Conservation (phyloP, 2,113 vertebrate species). For the Pteropus alecto region DNA sequence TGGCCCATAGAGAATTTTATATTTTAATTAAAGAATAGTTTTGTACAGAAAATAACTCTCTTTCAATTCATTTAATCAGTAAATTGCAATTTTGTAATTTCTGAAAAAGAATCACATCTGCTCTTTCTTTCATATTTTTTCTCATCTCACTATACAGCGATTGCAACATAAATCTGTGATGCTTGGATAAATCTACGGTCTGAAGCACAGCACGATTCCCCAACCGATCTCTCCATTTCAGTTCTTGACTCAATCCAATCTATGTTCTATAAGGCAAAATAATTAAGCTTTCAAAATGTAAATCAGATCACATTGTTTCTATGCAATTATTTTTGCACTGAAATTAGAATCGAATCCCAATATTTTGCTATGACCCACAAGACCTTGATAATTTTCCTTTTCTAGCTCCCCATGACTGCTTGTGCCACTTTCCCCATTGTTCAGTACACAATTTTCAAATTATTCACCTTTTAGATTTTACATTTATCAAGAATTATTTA, state of each 20-base stretch:
- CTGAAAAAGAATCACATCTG: background rate
- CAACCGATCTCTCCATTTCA: background rate
- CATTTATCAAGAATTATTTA: background rate
- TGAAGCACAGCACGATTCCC: background rate
- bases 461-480: background rate
- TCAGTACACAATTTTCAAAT: background rate
- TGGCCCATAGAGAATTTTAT: background rate
- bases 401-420: background rate
- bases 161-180: background rate
- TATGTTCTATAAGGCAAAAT: background rate
- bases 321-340: background rate
- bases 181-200: background rate
- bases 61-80: background rate
- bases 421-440: background rate
- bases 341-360: background rate
- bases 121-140: background rate
- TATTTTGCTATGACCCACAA: background rate
- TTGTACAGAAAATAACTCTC: background rate
- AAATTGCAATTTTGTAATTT: background rate
- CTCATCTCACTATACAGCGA: background rate
- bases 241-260: background rate
- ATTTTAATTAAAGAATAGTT: background rate
- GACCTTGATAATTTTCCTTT: background rate
- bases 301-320: background rate
- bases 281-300: background rate